These are phyloP conservation scores for Pseudomyrmex concolor DNA, from an alignment of 1,140 invertebrate species.

Conservation along the genomic window DNA sequence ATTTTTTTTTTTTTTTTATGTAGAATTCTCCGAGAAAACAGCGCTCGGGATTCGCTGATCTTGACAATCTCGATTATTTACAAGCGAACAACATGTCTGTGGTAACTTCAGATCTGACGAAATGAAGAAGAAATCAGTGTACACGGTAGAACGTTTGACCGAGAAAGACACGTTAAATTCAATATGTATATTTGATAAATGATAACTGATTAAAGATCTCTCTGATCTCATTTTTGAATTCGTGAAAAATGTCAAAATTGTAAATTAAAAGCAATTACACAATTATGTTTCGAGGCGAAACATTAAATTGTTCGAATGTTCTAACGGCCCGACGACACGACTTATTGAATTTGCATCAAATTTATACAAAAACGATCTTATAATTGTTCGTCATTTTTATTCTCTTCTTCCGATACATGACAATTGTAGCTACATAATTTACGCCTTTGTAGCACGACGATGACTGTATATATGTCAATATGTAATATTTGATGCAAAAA, in stretches of 20 bases:
- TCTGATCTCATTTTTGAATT: background rate
- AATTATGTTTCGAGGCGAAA: background rate
- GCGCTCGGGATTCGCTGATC: background rate
- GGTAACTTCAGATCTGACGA: too few species aligned
- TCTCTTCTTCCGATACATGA: constrained; percentile 24
- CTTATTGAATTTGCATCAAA: constrained; percentile 35
- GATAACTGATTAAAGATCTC: background rate
- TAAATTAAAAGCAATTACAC: too few species aligned
- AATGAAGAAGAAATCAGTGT: too few species aligned
- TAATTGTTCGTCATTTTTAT: constrained; percentile 58
- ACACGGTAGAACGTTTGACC: too few species aligned
- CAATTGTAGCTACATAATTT: constrained; percentile 74
- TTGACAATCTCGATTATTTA: too few species aligned
- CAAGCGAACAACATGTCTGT: too few species aligned
- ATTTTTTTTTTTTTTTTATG: too few species aligned
- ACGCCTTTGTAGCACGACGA: constrained; percentile 77
- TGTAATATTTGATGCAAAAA: constrained; percentile 79
- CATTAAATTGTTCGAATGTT: constrained; percentile 34
- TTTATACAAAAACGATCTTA: constrained; percentile 56
- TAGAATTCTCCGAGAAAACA: background rate
- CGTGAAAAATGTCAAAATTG: background rate
- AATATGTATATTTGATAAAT: background rate
- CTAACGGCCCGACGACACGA: background rate
- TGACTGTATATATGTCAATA: constrained; percentile 84
- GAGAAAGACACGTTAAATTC: too few species aligned